Base-by-base conservation (phyloP, 2,888 invertebrate genomes). In the Leptopterna dolabrata region DNA sequence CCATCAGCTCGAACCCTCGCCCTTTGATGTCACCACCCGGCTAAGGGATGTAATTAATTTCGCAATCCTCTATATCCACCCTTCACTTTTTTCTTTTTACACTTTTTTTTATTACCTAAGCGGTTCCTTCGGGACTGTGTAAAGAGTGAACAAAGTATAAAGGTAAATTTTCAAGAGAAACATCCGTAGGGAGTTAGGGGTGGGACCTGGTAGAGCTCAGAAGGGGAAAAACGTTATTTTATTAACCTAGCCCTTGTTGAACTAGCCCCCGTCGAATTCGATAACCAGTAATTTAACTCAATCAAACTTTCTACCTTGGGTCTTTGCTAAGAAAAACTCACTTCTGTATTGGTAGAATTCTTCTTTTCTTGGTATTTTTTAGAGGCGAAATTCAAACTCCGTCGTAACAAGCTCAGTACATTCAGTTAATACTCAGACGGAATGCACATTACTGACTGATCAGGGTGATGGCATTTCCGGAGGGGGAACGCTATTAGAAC, bases 21-120 rank as follows among this genome's bases (percentile, higher is more conserved):
- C 36, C 45, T 78, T 78, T 78, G 78, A 78, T 78, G 78, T 78
- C 78, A 43, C 78, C 24, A 14, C 24, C 41, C 16, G 45, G 78
- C 47, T 78, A 45, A 78, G 47, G 78, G 78, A 43, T 78, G 78
- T 78, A 78, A 78, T 78, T 78, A 78, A 78, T 78, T 78, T 78
- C 78, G 19, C 78, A 43, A 47, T 43, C 43, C 78, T n/a, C 45
- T 13, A 24, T n/a, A 24, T n/a, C 43, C 19, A 16, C 19, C 24
- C 78, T 45, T 24, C 27, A 24, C 13, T 45, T 78, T 45, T 78
- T 78, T 45, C 45, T 78, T 27, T 19, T 45, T 45, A 45, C 78
- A 27, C 24, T 47, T 78, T 78, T 47, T 43, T 41, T 76, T 36
- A 27, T 76, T 6, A 36, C 30, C 76, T 13, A 41, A 36, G 76